Conservation (phyloP, 1,140 invertebrate species). For the Orius insidiosus region DNA sequence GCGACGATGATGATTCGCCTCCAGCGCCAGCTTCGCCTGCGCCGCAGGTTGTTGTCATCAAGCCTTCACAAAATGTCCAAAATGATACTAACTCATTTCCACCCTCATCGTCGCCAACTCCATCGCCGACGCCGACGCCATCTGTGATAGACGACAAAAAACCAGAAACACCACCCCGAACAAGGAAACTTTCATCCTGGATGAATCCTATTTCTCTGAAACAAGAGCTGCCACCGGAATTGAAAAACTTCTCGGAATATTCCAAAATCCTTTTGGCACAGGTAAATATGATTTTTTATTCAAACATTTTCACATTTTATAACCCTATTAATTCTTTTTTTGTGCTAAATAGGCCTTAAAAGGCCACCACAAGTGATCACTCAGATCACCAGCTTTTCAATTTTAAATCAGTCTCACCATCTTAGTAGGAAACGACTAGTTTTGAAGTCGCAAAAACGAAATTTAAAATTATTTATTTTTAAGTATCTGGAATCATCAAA, state of each 20-base stretch:
- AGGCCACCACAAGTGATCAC: neutral
- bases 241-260: constrained; percentile 22
- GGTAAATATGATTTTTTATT: neutral
- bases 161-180: constrained; percentile 3
- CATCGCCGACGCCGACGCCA: constrained; percentile 24
- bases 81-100: neutral
- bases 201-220: constrained; percentile 6
- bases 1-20: constrained; percentile 6
- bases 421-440: no score
- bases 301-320: constrained; percentile 37
- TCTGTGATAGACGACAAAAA: neutral
- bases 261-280: constrained; percentile 18
- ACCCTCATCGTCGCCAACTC: neutral
- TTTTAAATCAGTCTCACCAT: neutral
- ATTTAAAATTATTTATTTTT: no score
- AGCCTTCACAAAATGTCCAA: constrained; percentile 14
- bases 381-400: neutral
- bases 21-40: neutral
- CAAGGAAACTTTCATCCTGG: constrained; percentile 12
- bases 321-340: constrained; percentile 17
- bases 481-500: no score
- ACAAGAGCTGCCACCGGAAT: constrained; percentile 17
- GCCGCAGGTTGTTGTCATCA: neutral
- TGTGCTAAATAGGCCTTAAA: neutral
- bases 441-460: no score